Evolutionary conservation across 2,797 vertebrate species (phyloP).

Genomic region (Tragopan temminckii): DNA sequence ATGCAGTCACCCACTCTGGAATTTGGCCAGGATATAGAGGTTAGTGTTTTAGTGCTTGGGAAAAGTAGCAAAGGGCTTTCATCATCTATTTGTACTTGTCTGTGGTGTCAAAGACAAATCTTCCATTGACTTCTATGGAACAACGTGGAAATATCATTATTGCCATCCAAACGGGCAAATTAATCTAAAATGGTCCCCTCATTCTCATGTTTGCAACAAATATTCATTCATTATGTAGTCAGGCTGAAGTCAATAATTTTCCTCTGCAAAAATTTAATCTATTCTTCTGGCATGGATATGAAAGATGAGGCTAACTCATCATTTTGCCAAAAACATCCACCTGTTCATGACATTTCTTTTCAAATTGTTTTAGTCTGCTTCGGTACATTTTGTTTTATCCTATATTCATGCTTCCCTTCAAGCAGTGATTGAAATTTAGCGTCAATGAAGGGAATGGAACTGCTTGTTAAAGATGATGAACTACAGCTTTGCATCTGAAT

Average conservation of each 20-base stretch:
- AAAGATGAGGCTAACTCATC: neutral
- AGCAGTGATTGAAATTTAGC: neutral
- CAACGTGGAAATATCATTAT: neutral
- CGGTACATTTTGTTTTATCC: neutral
- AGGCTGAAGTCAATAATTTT: neutral
- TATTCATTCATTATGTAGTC: neutral
- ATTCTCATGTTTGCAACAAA: neutral
- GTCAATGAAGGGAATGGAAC: neutral
- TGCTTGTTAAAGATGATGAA: neutral
- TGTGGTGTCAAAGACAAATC: neutral
- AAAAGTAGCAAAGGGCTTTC: conserved; percentile 4
- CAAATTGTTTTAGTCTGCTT: neutral
- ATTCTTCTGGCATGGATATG: neutral
- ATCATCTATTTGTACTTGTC: neutral
- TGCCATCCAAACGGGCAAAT: neutral
- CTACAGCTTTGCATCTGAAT: neutral
- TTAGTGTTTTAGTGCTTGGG: neutral
- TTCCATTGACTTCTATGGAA: neutral
- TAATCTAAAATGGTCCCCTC: neutral
- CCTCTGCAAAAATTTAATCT: neutral
- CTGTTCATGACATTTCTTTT: neutral
- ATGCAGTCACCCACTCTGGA: conserved; percentile 20
- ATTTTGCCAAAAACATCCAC: neutral
- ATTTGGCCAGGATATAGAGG: neutral
- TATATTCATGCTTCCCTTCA: neutral